Evolutionary conservation across 1,140 invertebrate species (phyloP).

Genomic region (Tetramorium simillimum): DNA sequence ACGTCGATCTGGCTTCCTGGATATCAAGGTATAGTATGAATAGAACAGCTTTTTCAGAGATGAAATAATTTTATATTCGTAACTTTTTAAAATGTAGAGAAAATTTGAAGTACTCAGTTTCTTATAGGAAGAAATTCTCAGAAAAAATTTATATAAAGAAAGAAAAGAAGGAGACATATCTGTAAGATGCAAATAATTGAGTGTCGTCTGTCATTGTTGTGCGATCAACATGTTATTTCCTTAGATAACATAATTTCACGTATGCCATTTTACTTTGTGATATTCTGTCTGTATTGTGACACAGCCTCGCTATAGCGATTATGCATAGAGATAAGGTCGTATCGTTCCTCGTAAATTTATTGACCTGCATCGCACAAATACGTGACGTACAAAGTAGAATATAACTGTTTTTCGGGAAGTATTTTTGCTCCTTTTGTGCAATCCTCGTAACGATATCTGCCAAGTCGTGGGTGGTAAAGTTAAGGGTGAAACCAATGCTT

Average conservation of each 20-base stretch:
- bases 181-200: neutral
- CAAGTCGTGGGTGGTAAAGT: conserved; percentile 5
- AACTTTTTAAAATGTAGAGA: neutral
- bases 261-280: neutral
- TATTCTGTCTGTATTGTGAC: neutral
- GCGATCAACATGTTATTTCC: neutral
- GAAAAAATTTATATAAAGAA: neutral
- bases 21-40: conserved; percentile 87
- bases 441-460: neutral
- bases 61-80: neutral
- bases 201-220: neutral
- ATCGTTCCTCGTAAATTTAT: conserved; percentile 12
- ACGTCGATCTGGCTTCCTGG: conserved; percentile 88
- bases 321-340: neutral
- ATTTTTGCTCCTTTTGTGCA: conserved; percentile 2
- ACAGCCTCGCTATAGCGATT: neutral
- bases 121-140: neutral
- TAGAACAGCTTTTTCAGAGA: neutral
- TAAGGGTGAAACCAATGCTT: neutral
- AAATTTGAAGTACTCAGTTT: neutral
- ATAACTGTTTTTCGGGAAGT: neutral
- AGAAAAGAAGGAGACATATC: neutral
- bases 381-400: neutral
- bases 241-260: neutral
- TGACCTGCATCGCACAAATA: neutral